Evolutionary conservation across 2,113 vertebrate species (phyloP).

Genomic region (Chrysochloris asiatica): DNA sequence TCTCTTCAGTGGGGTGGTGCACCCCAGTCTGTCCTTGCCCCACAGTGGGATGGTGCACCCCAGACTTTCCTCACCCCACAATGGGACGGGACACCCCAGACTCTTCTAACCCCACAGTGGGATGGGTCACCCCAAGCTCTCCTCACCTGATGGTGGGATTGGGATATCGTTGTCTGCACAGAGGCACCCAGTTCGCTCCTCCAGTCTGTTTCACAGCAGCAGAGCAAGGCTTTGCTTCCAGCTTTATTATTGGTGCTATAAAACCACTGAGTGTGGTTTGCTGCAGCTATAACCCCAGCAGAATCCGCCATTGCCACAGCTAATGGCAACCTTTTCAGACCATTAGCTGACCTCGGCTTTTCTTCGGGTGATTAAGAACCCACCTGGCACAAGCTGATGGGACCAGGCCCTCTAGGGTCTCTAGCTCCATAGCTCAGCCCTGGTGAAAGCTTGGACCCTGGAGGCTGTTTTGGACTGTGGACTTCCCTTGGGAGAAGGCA

Average conservation of each 20-base stretch:
- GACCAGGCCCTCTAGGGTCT: neutral
- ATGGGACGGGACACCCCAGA: too few species aligned
- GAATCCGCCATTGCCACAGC: neutral
- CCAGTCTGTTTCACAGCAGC: neutral
- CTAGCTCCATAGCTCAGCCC: neutral
- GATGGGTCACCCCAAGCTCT: neutral
- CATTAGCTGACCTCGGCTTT: slow-evolving; percentile 41
- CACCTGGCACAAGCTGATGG: neutral
- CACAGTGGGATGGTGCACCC: neutral
- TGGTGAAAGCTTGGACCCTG: fast-evolving
- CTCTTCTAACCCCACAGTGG: too few species aligned
- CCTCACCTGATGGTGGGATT: neutral
- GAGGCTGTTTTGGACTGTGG: neutral
- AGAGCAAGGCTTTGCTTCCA: neutral
- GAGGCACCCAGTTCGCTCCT: neutral
- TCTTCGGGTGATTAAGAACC: slow-evolving; percentile 25
- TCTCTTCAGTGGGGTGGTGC: neutral
- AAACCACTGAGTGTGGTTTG: slow-evolving; percentile 31
- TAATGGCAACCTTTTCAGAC: slow-evolving; percentile 17
- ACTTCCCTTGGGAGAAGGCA: neutral
- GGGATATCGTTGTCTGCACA: neutral
- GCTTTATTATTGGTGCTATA: neutral
- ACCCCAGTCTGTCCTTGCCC: neutral
- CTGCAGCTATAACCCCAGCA: neutral
- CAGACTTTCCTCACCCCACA: neutral